Conservation (phyloP, 2,797 vertebrate genomes). For the Argyrosomus regius region DNA sequence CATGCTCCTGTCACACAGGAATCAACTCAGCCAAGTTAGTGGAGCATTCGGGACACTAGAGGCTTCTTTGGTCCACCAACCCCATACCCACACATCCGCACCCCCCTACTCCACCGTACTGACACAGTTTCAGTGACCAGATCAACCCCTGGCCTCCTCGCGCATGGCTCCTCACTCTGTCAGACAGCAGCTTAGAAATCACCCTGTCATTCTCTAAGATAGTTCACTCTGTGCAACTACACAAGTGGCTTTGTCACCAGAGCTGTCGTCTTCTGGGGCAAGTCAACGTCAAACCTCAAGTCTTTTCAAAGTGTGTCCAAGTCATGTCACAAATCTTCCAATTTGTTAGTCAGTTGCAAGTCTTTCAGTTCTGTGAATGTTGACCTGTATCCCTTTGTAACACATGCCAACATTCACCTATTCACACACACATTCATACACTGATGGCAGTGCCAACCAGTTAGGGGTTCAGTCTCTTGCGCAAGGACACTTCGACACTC, state of each 20-base stretch:
- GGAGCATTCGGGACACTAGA: slow-evolving; percentile 60
- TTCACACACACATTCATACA: no score
- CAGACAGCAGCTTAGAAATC: slow-evolving; percentile 43
- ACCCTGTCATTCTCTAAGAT: slow-evolving; percentile 26
- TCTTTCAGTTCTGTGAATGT: not conserved
- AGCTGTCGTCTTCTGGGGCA: not conserved
- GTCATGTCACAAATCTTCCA: not conserved
- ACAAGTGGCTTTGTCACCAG: slow-evolving; percentile 1
- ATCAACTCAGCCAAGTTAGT: slow-evolving; percentile 63
- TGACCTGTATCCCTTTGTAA: no score
- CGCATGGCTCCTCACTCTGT: slow-evolving; percentile 46
- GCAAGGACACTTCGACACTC: no score
- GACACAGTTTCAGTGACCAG: slow-evolving; percentile 53
- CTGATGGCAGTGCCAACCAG: no score
- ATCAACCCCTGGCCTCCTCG: slow-evolving; percentile 38
- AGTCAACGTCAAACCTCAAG: not conserved
- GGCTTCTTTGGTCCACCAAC: slow-evolving; percentile 52
- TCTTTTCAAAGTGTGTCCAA: slow-evolving; percentile 8
- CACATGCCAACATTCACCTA: no score
- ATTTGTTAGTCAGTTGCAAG: not conserved
- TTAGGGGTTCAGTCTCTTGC: no score
- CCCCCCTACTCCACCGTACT: not conserved
- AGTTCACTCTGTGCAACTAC: slow-evolving; percentile 7
- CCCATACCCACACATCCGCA: slow-evolving; percentile 15
- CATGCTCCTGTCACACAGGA: slow-evolving; percentile 69